phyloP scores from a whole-genome alignment of 2,113 vertebrate species.

The Euleptes europaea region DNA sequence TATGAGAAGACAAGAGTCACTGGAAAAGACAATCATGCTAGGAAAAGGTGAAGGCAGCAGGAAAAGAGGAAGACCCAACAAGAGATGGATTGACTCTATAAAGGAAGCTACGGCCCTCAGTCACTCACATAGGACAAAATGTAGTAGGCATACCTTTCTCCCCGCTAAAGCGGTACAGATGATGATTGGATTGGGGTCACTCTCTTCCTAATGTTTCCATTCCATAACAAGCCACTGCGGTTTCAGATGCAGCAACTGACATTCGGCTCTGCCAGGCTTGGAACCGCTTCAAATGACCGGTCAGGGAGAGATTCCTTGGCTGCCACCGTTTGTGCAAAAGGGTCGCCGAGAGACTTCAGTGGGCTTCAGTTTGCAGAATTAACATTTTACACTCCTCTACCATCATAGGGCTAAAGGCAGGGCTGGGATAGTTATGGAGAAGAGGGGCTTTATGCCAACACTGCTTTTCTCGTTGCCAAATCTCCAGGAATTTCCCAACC shows the following conservation, averaged over 20 bases:
- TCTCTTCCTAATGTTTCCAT: not conserved
- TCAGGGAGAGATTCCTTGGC: not conserved
- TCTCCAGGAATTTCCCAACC: no score
- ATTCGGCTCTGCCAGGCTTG: slow-evolving; percentile 1
- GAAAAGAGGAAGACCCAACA: no score
- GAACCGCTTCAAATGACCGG: not conserved
- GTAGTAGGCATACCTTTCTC: no score
- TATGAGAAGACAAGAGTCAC: no score
- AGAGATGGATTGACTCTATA: no score
- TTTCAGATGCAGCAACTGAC: not conserved
- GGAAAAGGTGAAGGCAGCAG: no score
- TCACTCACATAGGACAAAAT: no score
- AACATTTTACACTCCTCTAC: not conserved
- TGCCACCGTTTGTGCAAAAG: not conserved
- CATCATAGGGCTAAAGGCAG: not conserved
- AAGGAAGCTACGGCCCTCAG: no score
- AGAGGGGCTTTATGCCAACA: no score
- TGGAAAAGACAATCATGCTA: no score
- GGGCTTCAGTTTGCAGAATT: not conserved
- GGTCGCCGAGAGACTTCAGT: not conserved
- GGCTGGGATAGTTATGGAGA: not conserved
- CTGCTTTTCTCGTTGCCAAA: no score
- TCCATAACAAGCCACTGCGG: not conserved
- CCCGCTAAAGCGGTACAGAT: not conserved
- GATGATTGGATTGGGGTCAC: not conserved